These are phyloP conservation scores for Heteromormyrus szaboi DNA, from an alignment of 2,797 vertebrate genomes.

Conservation along the genomic window DNA sequence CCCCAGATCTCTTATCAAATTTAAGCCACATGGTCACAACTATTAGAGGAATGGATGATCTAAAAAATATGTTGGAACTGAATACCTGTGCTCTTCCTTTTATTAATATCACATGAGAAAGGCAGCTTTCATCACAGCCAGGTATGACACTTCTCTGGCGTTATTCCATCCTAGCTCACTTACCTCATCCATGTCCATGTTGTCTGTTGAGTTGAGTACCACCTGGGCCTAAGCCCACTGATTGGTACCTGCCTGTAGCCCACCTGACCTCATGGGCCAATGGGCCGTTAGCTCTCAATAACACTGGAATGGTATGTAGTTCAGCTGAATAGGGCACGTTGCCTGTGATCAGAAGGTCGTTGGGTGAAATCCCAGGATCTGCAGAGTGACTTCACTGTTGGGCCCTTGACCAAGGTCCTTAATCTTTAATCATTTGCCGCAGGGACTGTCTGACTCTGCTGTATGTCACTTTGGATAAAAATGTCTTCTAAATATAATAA, in stretches of 20 bases:
- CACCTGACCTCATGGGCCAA: background rate
- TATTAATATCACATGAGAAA: background rate
- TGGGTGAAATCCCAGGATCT: background rate
- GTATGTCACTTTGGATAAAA: background rate
- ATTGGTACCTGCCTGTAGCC: background rate
- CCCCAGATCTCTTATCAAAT: background rate
- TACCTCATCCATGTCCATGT: background rate
- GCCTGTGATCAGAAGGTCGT: background rate
- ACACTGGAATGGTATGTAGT: background rate
- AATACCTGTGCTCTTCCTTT: background rate
- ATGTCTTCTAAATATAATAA: background rate
- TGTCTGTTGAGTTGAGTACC: background rate
- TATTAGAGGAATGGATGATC: background rate
- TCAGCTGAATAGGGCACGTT: background rate
- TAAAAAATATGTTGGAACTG: background rate
- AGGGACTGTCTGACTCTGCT: background rate
- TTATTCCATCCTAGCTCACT: background rate
- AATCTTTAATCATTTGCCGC: background rate
- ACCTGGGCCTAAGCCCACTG: background rate
- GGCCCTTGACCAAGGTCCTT: background rate
- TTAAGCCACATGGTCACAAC: background rate
- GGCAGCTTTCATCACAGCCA: background rate
- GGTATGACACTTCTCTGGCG: background rate
- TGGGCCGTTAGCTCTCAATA: background rate
- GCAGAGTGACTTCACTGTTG: background rate